Conservation (phyloP, 2,888 invertebrate genomes). For the Dione vanillae region DNA sequence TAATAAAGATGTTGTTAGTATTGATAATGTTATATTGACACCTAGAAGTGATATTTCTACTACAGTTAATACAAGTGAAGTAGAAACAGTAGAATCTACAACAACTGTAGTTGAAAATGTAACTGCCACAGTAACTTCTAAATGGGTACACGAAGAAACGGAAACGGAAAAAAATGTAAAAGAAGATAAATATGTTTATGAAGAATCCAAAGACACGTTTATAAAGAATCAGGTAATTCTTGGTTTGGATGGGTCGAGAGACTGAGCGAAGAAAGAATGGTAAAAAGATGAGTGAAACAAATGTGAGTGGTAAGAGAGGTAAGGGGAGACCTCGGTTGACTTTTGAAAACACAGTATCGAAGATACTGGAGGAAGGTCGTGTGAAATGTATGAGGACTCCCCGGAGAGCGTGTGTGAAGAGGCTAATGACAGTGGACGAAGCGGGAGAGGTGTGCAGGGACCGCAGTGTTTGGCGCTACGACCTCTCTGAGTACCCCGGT, state of each 20-base stretch:
- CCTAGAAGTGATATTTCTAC: constrained; percentile 15
- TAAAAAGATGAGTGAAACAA: background rate
- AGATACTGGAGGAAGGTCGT: no score
- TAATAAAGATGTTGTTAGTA: constrained; percentile 7
- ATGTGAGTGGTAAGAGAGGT: no score
- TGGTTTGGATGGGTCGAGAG: background rate
- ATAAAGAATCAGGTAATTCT: constrained; percentile 56
- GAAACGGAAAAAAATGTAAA: background rate
- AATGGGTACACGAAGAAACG: constrained; percentile 1
- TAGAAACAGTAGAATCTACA: constrained; percentile 25
- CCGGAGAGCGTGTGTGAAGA: no score
- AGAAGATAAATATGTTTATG: constrained; percentile 19
- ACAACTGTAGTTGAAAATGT: background rate
- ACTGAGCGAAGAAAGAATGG: no score
- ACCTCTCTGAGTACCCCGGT: no score
- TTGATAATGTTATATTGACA: constrained; percentile 25
- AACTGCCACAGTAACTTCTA: background rate
- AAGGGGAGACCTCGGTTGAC: no score
- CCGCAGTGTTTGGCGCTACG: no score
- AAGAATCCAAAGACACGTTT: constrained; percentile 50
- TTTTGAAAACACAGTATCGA: no score
- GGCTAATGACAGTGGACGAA: no score
- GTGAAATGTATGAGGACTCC: no score
- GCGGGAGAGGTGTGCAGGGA: no score
- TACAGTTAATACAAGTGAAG: background rate